Base-by-base conservation (phyloP, 2,888 invertebrate genomes). In the Cryptus armator region DNA sequence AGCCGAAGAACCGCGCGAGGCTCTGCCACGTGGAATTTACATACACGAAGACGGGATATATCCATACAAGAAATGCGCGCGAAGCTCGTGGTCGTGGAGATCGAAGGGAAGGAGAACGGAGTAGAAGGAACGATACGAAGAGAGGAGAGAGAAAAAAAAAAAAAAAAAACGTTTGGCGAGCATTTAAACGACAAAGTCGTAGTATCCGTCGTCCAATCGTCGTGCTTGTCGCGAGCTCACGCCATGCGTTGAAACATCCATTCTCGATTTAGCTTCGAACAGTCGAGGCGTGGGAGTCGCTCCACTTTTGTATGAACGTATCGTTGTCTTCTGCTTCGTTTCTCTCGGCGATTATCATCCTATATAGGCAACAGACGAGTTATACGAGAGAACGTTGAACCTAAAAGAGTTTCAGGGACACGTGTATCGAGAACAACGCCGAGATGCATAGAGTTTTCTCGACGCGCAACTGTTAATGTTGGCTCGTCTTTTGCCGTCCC, bases 201-300 rank as follows among this genome's bases (percentile, higher is more conserved):
- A 79, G 82, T 67, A 75, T 67, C 56, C 71, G 75, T 53, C 79
- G 79, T 81, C 87, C 87, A 86, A 87, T 86, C 82, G 19, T 37
- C 32, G 78, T 24, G 72, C 75, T 64, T 71, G 74, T 56, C 12
- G 74, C 68, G 66, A 48, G 56, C 82, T 87, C 87, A 87, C 83
- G 86, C 87, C 84, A 87, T 85, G 56, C 76, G 53, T 71, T 72
- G 37, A 70, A 67, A 74, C 79, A 84, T 84, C 79, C 64, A 86
- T 83, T 87, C 84, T 83, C 80, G 75, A 86, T 87, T 83, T 84
- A 86, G 86, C 77, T 67, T 48, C 48, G 46, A 12, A 51, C 71
- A 10, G 24, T 43, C 10, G 44, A 19, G 16, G 16, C 75, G 84
- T 72, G 80, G 80, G 71, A 76, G 84, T 56, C 24, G 46, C 62